Evolutionary conservation across 2,888 invertebrate species (phyloP).

Genomic region (Seladonia tumulorum): DNA sequence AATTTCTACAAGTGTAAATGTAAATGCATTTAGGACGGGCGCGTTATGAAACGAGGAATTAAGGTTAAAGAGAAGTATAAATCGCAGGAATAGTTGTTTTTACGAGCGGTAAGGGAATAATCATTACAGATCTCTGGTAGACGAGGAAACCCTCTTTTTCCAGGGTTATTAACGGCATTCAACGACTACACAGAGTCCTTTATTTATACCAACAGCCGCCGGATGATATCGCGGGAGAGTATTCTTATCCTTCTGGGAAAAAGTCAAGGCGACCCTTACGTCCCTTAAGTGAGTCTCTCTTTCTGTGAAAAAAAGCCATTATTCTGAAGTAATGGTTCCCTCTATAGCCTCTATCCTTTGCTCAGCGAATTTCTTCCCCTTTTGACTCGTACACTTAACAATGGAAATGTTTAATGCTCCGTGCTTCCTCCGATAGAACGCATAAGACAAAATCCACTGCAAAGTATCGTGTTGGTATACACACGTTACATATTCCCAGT

Average conservation of each 20-base stretch:
- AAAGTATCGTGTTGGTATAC: neutral
- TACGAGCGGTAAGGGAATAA: constrained; percentile 1
- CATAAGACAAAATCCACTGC: neutral
- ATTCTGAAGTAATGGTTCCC: constrained; percentile 6
- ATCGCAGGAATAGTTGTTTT: neutral
- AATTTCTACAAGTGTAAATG: neutral
- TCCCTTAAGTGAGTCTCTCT: constrained; percentile 7
- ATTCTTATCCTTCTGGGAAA: neutral
- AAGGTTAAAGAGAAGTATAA: neutral
- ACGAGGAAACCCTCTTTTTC: neutral
- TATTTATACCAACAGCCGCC: constrained; percentile 11
- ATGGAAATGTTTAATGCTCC: neutral
- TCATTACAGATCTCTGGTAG: neutral
- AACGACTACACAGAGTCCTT: constrained; percentile 1
- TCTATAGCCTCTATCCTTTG: constrained; percentile 8
- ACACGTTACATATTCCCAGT: too few relatives aligned
- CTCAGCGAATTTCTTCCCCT: neutral
- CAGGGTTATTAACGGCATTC: constrained; percentile 8
- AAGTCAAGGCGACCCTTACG: constrained; percentile 7
- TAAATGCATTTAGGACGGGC: neutral
- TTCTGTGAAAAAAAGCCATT: constrained; percentile 10
- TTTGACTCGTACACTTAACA: neutral
- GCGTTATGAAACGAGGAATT: neutral
- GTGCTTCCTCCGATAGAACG: neutral
- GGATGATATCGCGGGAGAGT: constrained; percentile 7